Percentiles rank a stretch among this genome's conserved stretches.
phyloP scores from a whole-genome alignment of 2,797 vertebrate genomes.

The Lepidocolaptes lacrymiger region DNA sequence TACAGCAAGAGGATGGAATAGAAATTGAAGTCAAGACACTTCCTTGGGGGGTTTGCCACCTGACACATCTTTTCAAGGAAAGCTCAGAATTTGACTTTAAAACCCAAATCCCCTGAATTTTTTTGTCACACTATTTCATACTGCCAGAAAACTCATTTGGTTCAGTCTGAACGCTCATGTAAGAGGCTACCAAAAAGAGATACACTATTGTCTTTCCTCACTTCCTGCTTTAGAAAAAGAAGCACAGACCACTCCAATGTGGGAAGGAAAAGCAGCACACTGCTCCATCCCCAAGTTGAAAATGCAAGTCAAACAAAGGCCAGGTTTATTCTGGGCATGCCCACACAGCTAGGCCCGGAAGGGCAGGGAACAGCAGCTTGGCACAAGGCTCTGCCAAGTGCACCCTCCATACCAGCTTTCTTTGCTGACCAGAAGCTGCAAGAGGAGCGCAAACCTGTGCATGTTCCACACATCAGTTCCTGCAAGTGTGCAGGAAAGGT shows the following conservation, averaged over 20 bases:
- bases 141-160: not conserved
- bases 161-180: not conserved
- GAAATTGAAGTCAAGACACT: not conserved
- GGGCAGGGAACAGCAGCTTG: not conserved
- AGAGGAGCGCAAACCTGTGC: not conserved
- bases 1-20: not conserved
- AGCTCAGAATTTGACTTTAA: not conserved
- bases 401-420: not conserved
- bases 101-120: not conserved
- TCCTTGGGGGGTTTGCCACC: not conserved
- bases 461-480: not conserved
- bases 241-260: not conserved
- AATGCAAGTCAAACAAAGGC: no score
- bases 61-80: not conserved
- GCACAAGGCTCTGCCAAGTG: not conserved
- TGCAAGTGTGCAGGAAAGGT: not conserved
- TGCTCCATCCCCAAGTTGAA: not conserved
- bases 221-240: not conserved
- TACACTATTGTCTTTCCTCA: not conserved
- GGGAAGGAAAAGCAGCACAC: not conserved
- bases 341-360: not conserved
- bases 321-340: not conserved
- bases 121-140: not conserved
- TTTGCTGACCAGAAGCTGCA: not conserved
- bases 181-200: not conserved